These are phyloP conservation scores for Phymanthus crucifer DNA, from an alignment of 92 coral and sea anemone genomes.

Conservation along the genomic window DNA sequence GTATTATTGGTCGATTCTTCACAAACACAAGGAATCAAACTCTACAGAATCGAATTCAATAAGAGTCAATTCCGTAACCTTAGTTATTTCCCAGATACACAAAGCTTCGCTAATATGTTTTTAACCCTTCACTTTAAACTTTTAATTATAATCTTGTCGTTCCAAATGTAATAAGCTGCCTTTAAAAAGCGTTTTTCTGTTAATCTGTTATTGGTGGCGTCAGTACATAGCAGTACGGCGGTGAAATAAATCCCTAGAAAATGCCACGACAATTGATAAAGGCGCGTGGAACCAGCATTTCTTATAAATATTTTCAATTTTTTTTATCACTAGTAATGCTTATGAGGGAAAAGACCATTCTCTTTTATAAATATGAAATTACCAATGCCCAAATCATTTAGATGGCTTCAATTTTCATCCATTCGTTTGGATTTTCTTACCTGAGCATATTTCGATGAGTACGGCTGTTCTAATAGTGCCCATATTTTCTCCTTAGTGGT, in stretches of 20 bases:
- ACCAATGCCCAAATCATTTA: background rate
- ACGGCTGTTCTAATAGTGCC: constrained; percentile 93
- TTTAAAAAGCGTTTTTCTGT: constrained; percentile 6
- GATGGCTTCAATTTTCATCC: background rate
- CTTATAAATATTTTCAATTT: background rate
- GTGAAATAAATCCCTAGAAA: background rate
- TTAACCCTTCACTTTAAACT: constrained; percentile 18
- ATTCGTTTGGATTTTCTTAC: constrained; percentile 40
- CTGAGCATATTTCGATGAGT: constrained; percentile 97
- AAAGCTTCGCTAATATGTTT: constrained; percentile 3
- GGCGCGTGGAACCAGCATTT: background rate
- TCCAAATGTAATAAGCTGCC: constrained; percentile 14
- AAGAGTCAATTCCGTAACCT: constrained; percentile 1
- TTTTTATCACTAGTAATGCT: background rate
- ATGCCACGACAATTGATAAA: background rate
- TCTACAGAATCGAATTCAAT: background rate
- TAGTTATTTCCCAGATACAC: background rate
- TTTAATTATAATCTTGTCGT: constrained; percentile 8
- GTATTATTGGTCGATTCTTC: background rate
- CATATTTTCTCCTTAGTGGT: constrained; percentile 59
- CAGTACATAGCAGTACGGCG: background rate
- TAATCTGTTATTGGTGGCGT: constrained; percentile 8
- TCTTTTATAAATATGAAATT: background rate
- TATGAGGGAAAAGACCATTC: background rate
- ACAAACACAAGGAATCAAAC: background rate